Base-by-base conservation (phyloP, 1,140 invertebrate species). In the Physella acuta region DNA sequence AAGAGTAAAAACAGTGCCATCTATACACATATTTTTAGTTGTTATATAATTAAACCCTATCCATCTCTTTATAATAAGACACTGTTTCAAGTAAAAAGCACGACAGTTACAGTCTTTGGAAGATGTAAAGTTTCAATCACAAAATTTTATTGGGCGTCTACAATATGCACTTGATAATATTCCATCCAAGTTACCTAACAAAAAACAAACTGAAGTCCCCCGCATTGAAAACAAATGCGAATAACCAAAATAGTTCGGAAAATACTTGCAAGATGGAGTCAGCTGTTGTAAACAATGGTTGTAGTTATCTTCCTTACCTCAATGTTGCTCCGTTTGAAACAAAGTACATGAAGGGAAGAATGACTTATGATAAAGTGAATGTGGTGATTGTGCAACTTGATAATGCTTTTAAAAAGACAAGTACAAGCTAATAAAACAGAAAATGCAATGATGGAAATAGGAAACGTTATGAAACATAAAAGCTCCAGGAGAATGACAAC, bases 311-410 rank as follows among this genome's bases (percentile, higher is more conserved):
- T 2, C 30, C 31, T 24, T 53, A 52, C 53, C 73, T 81, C 36
- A 80, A 76, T 39, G 74, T 78, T 33, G 75, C 78, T 31, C 76
- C 80, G 36, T 81, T 80, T 73, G 74, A 76, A 59, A 34, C 36
- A 39, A 83, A 80, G 53, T 83, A 83, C 62, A 81, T 82, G 77
- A 82, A 81, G 65, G 81, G 82, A 17, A 71, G 82, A 20, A 55
- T 82, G 39, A 75, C 71, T 2, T 81, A 81, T 60, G 75, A 78
- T 24, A 72, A 79, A 39, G 68, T 82, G 3, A 83, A 83, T 66
- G 71, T 66, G 30, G 60, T 76, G 16, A 75, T 83, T 16, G 81
- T 81, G 70, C 76, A 77, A 68, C 61, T 83, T 49, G 81, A 82
- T 65, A 76, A 78, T 37, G 74, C 73, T 0, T 81, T 73, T 63